A percentile compares a stretch with the other conserved stretches of the same genome.
These are phyloP conservation scores for Poeciliopsis turrubarensis DNA, from an alignment of 2,113 vertebrate species.

Conservation along the genomic window DNA sequence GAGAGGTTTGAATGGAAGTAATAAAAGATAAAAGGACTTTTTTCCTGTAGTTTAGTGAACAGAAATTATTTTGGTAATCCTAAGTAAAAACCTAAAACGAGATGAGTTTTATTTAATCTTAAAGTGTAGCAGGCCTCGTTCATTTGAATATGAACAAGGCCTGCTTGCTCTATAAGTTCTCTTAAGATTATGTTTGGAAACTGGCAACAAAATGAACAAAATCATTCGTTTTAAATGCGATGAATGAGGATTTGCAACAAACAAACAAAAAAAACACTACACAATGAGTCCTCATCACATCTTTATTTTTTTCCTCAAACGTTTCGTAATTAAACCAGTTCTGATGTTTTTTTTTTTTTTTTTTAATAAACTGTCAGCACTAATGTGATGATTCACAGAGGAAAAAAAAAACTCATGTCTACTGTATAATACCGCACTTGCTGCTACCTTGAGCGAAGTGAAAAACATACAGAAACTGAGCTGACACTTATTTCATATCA, in stretches of 20 bases:
- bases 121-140: too few species aligned
- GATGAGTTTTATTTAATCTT: too few species aligned
- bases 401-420: slow-evolving; percentile 70
- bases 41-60: too few species aligned
- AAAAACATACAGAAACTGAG: slow-evolving; percentile 78
- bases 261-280: neutral
- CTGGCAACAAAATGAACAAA: too few species aligned
- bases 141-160: too few species aligned
- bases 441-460: slow-evolving; percentile 74
- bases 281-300: slow-evolving; percentile 55
- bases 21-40: too few species aligned
- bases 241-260: neutral
- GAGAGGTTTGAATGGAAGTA: too few species aligned
- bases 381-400: slow-evolving; percentile 68
- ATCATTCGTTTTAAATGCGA: neutral
- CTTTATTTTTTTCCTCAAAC: slow-evolving; percentile 63
- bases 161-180: too few species aligned
- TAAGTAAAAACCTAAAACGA: too few species aligned
- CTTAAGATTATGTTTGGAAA: too few species aligned
- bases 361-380: slow-evolving; percentile 62
- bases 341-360: slow-evolving; percentile 2
- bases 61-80: too few species aligned
- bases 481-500: slow-evolving; percentile 75
- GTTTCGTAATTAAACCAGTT: slow-evolving; percentile 71
- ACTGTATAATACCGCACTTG: slow-evolving; percentile 67